These are phyloP conservation scores for Bufo bufo DNA, from an alignment of 2,113 vertebrate species.

Conservation along the genomic window DNA sequence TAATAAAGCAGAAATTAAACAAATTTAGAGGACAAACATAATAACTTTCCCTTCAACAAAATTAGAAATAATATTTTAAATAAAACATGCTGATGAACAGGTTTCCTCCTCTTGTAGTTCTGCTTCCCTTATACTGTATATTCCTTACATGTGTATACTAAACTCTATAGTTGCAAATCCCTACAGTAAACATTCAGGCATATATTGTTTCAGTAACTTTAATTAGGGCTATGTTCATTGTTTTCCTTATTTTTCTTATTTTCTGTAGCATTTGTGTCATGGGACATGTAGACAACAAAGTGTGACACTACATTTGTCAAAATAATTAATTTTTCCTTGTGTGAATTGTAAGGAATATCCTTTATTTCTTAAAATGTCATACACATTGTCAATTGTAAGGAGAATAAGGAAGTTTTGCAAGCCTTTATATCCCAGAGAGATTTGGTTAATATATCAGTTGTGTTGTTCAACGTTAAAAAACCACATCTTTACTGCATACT, in stretches of 20 bases:
- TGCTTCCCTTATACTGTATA: no score
- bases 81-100: no score
- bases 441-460: background rate
- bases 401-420: background rate
- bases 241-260: constrained; percentile 53
- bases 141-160: background rate
- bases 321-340: constrained; percentile 3
- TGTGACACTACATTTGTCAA: constrained; percentile 13
- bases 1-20: no score
- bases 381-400: background rate
- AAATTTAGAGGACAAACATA: no score
- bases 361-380: background rate
- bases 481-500: background rate
- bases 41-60: no score
- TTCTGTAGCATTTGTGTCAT: constrained; percentile 42
- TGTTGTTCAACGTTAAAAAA: background rate
- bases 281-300: constrained; percentile 14
- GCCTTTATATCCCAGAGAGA: background rate
- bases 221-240: background rate
- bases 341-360: background rate
- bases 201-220: background rate
- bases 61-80: no score
- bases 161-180: background rate
- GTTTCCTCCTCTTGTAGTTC: no score
- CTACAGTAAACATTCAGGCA: background rate